Percentiles rank a stretch among this genome's conserved stretches.
phyloP scores from a whole-genome alignment of 2,888 invertebrate genomes.

The Notodonta ziczac region DNA sequence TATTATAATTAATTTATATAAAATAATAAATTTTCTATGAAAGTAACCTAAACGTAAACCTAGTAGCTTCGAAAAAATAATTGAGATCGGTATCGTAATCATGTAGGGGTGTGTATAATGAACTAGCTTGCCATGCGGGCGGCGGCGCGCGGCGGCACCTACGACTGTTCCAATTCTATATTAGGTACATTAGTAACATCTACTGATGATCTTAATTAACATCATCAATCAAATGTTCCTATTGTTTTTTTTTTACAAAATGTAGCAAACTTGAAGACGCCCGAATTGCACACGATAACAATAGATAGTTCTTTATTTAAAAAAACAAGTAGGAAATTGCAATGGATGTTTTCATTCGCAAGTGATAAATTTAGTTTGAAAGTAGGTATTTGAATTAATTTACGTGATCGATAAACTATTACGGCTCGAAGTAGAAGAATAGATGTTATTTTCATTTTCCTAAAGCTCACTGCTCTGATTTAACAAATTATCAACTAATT shows the following conservation, averaged over 20 bases:
- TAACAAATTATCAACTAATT: constrained; percentile 37
- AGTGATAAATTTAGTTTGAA: background rate
- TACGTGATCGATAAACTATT: constrained; percentile 17
- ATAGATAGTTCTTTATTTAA: background rate
- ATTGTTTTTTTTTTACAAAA: background rate
- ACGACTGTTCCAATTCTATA: constrained; percentile 13
- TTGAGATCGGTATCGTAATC: constrained; percentile 79
- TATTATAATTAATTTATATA: constrained; percentile 62
- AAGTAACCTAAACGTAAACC: constrained; percentile 62
- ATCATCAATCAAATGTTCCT: background rate
- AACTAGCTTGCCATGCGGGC: constrained; percentile 42
- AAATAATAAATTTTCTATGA: constrained; percentile 63
- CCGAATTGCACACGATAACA: too few species aligned
- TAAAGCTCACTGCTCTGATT: constrained; percentile 28
- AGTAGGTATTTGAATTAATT: background rate
- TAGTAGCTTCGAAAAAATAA: constrained; percentile 81
- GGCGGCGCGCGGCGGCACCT: constrained; percentile 21
- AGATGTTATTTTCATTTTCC: constrained; percentile 1
- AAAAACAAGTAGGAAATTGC: background rate
- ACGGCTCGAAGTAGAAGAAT: constrained; percentile 1
- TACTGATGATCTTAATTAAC: background rate
- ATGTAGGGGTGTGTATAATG: constrained; percentile 39
- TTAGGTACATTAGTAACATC: too few species aligned
- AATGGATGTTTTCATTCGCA: constrained; percentile 1
- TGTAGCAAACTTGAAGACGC: background rate